Conservation (phyloP, 2,797 vertebrate species). For the Chiloscyllium punctatum region DNA sequence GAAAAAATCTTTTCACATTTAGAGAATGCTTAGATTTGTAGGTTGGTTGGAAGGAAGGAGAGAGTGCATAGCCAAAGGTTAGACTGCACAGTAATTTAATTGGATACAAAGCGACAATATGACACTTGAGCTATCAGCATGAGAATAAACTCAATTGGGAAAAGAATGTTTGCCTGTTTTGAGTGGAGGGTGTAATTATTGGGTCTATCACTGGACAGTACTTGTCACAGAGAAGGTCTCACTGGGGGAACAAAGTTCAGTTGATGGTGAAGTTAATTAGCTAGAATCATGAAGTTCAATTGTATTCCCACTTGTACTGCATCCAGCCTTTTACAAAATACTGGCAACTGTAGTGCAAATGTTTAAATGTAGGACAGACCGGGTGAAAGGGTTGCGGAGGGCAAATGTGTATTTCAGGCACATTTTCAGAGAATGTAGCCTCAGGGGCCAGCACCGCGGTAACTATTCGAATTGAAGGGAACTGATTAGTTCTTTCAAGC, state of each 20-base stretch:
- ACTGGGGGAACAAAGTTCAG: not conserved
- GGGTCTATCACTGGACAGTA: not conserved
- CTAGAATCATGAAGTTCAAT: not conserved
- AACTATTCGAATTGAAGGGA: not conserved
- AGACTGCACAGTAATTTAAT: constrained; percentile 9
- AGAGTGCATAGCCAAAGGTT: not conserved
- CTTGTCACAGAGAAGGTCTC: not conserved
- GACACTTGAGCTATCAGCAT: not conserved
- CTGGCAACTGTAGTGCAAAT: not conserved
- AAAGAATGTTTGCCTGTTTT: not conserved
- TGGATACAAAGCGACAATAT: not conserved
- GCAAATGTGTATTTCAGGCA: not conserved
- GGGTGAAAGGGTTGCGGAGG: not conserved
- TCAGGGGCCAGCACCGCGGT: not conserved
- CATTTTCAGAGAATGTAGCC: not conserved
- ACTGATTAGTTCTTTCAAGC: not conserved
- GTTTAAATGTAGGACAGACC: not conserved
- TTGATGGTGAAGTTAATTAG: not conserved
- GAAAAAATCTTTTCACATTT: not conserved
- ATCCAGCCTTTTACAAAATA: not conserved
- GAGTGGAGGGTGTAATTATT: not conserved
- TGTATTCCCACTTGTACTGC: not conserved
- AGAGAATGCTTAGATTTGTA: not conserved
- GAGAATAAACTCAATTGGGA: not conserved
- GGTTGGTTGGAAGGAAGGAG: not conserved